Evolutionary conservation across 2,888 invertebrate species (phyloP).

Genomic region (Tipula confusa): DNA sequence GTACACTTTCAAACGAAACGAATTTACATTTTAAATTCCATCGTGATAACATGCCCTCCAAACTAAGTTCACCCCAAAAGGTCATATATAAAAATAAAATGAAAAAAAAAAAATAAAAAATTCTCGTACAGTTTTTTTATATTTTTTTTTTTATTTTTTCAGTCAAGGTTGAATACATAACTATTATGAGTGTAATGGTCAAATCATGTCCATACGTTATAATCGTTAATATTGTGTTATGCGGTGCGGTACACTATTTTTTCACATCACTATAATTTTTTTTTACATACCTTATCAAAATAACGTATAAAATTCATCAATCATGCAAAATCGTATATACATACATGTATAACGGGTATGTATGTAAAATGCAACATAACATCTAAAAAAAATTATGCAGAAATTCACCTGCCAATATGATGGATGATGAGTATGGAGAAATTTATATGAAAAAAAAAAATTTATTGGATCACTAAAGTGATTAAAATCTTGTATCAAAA

Average conservation of each 20-base stretch:
- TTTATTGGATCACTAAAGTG: neutral
- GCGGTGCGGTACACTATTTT: neutral
- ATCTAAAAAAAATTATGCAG: neutral
- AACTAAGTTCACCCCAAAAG: neutral
- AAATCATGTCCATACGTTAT: neutral
- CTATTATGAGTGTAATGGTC: neutral
- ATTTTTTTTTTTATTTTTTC: too few relatives aligned
- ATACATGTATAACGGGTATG: neutral
- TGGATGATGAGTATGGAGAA: neutral
- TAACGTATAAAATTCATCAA: neutral
- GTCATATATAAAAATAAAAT: neutral
- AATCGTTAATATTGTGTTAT: neutral
- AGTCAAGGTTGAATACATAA: conserved; percentile 8
- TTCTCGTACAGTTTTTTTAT: neutral
- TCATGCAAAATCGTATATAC: neutral
- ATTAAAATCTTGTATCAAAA: neutral
- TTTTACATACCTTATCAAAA: too few relatives aligned
- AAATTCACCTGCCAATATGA: neutral
- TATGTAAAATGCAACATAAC: neutral
- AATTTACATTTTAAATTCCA: neutral
- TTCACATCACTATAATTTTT: neutral
- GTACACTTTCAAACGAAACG: neutral
- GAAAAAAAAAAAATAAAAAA: neutral
- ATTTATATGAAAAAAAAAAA: too few relatives aligned
- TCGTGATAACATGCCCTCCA: neutral